Conservation (phyloP, 2,113 vertebrate genomes). For the Apodemus speciosus region DNA sequence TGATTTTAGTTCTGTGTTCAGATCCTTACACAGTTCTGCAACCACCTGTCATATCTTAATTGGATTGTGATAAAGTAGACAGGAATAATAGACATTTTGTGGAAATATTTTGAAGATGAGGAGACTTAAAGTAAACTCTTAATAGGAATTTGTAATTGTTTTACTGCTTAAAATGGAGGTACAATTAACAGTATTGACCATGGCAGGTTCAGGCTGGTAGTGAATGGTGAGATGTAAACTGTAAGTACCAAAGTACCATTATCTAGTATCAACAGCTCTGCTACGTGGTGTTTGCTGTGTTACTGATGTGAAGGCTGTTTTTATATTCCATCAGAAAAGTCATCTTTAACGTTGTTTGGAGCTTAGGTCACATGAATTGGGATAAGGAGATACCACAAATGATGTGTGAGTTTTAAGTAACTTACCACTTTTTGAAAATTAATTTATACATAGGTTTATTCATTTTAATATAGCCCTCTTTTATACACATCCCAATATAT, state of each 20-base stretch:
- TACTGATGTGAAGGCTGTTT: background rate
- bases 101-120: background rate
- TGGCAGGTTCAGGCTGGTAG: background rate
- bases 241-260: background rate
- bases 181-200: background rate
- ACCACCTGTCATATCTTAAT: background rate
- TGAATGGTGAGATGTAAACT: background rate
- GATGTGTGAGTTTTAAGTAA: background rate
- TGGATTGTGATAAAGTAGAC: background rate
- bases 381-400: background rate
- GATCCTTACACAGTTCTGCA: background rate
- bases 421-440: background rate
- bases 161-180: background rate
- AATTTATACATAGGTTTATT: background rate
- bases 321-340: background rate
- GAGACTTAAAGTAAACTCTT: background rate
- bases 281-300: background rate
- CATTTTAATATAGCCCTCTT: background rate
- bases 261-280: background rate
- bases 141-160: background rate
- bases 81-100: background rate
- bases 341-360: conserved; percentile 33
- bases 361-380: background rate
- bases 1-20: conserved; percentile 7
- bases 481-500: background rate